phyloP scores from a whole-genome alignment of 2,888 invertebrate genomes.

The Hypsopygia costalis region DNA sequence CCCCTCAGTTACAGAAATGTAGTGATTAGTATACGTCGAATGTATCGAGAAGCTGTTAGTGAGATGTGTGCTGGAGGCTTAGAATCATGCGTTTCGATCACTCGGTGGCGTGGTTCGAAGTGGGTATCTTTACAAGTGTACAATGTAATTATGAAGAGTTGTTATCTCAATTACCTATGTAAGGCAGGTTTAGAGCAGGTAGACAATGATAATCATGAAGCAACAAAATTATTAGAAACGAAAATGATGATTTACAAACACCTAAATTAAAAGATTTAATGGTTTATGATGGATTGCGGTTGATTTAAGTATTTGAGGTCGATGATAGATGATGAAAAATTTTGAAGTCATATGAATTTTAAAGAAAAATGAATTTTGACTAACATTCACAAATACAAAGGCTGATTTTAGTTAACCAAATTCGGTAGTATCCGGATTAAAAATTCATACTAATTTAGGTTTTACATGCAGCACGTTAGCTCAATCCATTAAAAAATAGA shows the following conservation, averaged over 20 bases:
- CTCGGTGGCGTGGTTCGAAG: constrained; percentile 80
- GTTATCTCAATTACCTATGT: constrained; percentile 48
- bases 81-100: constrained; percentile 78
- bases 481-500: constrained; percentile 45
- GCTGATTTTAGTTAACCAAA: constrained; percentile 26
- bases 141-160: constrained; percentile 62
- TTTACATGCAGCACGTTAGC: constrained; percentile 64
- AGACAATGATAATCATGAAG: constrained; percentile 31
- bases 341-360: no score
- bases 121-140: constrained; percentile 70
- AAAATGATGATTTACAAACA: constrained; percentile 28
- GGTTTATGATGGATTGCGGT: constrained; percentile 26
- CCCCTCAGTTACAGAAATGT: constrained; percentile 73
- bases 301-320: constrained; percentile 14
- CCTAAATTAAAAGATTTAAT: constrained; percentile 11
- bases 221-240: constrained; percentile 23
- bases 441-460: constrained; percentile 32
- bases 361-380: constrained; percentile 22
- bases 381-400: constrained; percentile 25
- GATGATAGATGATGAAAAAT: constrained; percentile 12
- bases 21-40: constrained; percentile 66
- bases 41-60: constrained; percentile 78
- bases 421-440: constrained; percentile 21
- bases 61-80: constrained; percentile 79
- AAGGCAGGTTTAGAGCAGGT: constrained; percentile 33